These are phyloP conservation scores for Nipponacmea schrenckii DNA, from an alignment of 2,888 invertebrate species.

Conservation along the genomic window DNA sequence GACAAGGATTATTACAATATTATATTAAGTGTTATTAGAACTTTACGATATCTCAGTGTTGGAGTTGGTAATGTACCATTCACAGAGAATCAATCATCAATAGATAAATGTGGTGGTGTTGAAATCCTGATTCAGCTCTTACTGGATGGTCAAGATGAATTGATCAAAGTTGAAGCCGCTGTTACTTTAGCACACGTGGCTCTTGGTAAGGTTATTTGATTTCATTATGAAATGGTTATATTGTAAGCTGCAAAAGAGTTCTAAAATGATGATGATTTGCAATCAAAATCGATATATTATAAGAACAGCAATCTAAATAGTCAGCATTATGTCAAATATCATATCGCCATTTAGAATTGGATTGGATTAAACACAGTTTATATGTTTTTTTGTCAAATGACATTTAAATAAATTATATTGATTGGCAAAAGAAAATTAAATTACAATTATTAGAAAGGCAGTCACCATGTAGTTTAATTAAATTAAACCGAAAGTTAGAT, in stretches of 20 bases:
- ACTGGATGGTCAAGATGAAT: constrained; percentile 61
- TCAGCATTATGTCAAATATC: too few relatives aligned
- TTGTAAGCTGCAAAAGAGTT: neutral
- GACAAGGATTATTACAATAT: constrained; percentile 57
- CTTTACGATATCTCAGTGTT: constrained; percentile 61
- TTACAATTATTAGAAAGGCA: too few relatives aligned
- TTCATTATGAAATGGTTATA: neutral
- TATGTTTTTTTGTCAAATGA: too few relatives aligned
- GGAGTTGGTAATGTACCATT: constrained; percentile 64
- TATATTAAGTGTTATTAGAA: constrained; percentile 62
- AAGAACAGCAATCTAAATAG: neutral
- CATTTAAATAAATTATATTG: too few relatives aligned
- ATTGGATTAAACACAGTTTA: too few relatives aligned
- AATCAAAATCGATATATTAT: neutral
- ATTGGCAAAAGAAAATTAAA: too few relatives aligned
- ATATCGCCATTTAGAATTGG: too few relatives aligned
- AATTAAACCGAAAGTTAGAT: too few relatives aligned
- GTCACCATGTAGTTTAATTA: too few relatives aligned
- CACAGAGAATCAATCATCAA: constrained; percentile 55
- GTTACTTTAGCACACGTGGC: constrained; percentile 61
- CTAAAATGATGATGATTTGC: neutral
- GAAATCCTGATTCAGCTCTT: constrained; percentile 63
- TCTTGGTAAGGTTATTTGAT: constrained; percentile 55
- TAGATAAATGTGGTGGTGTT: constrained; percentile 60
- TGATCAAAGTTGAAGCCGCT: constrained; percentile 65